Conservation (phyloP, 2,113 vertebrate species). For the Felis chaus region DNA sequence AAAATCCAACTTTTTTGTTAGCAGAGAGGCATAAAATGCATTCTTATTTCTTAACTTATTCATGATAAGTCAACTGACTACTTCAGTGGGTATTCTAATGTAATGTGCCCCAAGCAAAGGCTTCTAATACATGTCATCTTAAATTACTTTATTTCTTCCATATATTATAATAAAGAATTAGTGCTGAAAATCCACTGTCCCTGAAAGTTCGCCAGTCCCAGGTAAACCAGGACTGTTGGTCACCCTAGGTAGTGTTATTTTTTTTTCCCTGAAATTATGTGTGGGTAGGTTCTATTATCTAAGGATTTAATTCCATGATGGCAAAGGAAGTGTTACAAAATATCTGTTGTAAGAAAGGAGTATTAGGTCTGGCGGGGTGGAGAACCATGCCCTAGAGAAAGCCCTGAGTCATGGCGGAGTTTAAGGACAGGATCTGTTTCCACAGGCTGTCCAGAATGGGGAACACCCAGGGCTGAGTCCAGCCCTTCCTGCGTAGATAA, state of each 20-base stretch:
- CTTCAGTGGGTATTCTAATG: not conserved
- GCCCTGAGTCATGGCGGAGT: not conserved
- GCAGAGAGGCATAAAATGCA: not conserved
- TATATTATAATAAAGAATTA: not conserved
- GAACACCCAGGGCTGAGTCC: not conserved
- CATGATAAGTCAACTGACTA: not conserved
- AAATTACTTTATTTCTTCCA: not conserved
- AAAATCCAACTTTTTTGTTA: not conserved
- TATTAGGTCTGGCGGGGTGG: not conserved
- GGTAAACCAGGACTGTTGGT: not conserved
- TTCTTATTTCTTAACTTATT: not conserved
- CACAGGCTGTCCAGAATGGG: not conserved
- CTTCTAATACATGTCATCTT: not conserved
- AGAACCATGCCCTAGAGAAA: not conserved
- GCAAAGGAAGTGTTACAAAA: not conserved
- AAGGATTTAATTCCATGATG: conserved; percentile 6
- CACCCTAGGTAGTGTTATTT: not conserved
- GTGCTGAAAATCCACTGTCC: not conserved
- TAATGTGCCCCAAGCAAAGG: not conserved
- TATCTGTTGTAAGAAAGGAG: not conserved
- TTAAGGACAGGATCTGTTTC: conserved; percentile 18
- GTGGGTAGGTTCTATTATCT: not conserved
- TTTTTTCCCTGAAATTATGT: not conserved
- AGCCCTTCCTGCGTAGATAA: not conserved
- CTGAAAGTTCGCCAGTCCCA: not conserved